phyloP scores from a whole-genome alignment of 2,888 invertebrate species.

The Melinaea marsaeus region DNA sequence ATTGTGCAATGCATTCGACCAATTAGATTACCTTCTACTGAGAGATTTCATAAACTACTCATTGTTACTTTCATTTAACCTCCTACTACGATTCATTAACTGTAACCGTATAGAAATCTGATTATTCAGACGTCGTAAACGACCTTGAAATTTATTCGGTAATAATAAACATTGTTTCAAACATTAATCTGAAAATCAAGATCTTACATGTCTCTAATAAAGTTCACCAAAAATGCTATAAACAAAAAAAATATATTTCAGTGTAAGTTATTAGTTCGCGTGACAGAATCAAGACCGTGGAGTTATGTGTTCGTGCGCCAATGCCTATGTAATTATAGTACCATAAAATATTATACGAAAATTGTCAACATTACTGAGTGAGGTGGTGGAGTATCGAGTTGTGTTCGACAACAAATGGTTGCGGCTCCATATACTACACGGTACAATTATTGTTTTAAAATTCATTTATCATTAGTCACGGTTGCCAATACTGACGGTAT shows the following conservation, averaged over 20 bases:
- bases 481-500: constrained; percentile 50
- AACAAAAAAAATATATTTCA: constrained; percentile 8
- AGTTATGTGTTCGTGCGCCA: constrained; percentile 27
- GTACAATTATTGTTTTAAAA: constrained; percentile 53
- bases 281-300: constrained; percentile 24
- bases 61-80: constrained; percentile 70
- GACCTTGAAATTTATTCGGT: neutral
- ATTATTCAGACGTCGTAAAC: neutral
- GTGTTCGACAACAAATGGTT: constrained; percentile 17
- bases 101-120: constrained; percentile 15
- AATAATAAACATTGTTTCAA: neutral
- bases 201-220: neutral
- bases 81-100: constrained; percentile 34
- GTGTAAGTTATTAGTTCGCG: constrained; percentile 19
- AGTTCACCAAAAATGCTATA: constrained; percentile 2
- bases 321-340: constrained; percentile 30
- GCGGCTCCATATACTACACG: constrained; percentile 25
- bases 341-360: constrained; percentile 17
- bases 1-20: constrained; percentile 62
- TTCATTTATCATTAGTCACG: constrained; percentile 58
- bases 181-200: neutral
- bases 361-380: constrained; percentile 6
- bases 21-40: constrained; percentile 64
- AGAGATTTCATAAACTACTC: constrained; percentile 64
- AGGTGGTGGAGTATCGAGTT: constrained; percentile 9